These are phyloP conservation scores for Mesopsocus fuscifrons DNA, from an alignment of 2,888 invertebrate species.

Conservation along the genomic window DNA sequence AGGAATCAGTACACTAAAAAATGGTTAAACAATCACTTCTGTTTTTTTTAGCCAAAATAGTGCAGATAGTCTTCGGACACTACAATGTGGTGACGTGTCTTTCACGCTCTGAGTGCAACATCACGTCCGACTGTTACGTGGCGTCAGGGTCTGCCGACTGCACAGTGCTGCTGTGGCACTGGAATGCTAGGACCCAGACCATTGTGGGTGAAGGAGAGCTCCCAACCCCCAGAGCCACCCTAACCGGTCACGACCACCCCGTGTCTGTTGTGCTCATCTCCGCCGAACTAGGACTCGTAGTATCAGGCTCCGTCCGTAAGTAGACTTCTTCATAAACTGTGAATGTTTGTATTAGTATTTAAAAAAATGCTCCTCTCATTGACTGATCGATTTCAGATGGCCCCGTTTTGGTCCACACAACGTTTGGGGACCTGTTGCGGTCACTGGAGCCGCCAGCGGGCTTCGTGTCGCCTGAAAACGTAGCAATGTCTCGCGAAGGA, in stretches of 20 bases:
- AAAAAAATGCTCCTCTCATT: too few relatives aligned
- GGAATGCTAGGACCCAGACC: conserved; percentile 91
- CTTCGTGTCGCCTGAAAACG: conserved; percentile 61
- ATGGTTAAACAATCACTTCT: conserved; percentile 2
- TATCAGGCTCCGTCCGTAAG: conserved; percentile 69
- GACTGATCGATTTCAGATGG: conserved; percentile 42
- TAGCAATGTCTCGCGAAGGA: conserved; percentile 90
- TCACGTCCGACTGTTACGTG: conserved; percentile 97
- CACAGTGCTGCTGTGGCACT: conserved; percentile 96
- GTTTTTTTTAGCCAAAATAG: conserved; percentile 64
- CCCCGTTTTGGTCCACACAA: conserved; percentile 92
- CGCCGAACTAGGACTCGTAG: conserved; percentile 92
- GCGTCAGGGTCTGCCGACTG: conserved; percentile 97
- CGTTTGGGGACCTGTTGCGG: conserved; percentile 87
- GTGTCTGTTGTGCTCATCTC: conserved; percentile 91
- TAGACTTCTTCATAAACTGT: conserved; percentile 29
- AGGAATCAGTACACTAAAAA: background rate
- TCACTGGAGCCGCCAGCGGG: conserved; percentile 68
- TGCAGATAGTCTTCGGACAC: conserved; percentile 97
- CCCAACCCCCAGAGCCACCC: conserved; percentile 88
- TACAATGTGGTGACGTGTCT: conserved; percentile 97
- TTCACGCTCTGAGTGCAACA: conserved; percentile 93
- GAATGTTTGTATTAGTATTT: conserved; percentile 7
- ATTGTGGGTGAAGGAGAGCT: conserved; percentile 87
- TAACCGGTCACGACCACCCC: conserved; percentile 95